phyloP scores from a whole-genome alignment of 2,888 invertebrate genomes.

The Cacoxenus indagator region DNA sequence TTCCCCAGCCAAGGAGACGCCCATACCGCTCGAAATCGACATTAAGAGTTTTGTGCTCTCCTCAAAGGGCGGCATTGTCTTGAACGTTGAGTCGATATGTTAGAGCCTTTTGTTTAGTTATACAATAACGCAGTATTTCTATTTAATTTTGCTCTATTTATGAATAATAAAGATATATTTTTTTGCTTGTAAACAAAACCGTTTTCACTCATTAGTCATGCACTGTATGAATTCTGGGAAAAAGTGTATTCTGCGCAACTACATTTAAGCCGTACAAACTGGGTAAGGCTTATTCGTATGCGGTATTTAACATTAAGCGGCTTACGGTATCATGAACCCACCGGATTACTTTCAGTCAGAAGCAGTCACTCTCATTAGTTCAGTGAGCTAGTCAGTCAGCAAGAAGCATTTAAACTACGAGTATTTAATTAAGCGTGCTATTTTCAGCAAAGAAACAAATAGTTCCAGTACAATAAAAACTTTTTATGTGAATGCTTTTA shows the following conservation, averaged over 20 bases:
- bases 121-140: neutral
- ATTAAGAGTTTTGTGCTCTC: constrained; percentile 48
- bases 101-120: neutral
- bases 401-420: neutral
- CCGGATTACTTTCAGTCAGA: neutral
- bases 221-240: too few relatives aligned
- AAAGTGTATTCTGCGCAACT: too few relatives aligned
- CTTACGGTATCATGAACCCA: neutral
- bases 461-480: too few relatives aligned
- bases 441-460: too few relatives aligned
- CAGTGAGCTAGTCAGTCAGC: neutral
- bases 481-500: too few relatives aligned
- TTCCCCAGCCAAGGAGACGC: constrained; percentile 44
- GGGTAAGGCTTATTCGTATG: too few relatives aligned
- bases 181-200: too few relatives aligned
- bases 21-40: constrained; percentile 54
- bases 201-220: too few relatives aligned
- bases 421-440: too few relatives aligned
- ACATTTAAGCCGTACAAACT: too few relatives aligned
- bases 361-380: neutral
- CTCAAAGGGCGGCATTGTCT: constrained; percentile 52
- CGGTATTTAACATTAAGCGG: constrained; percentile 3
- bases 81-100: constrained; percentile 42
- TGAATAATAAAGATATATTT: too few relatives aligned
- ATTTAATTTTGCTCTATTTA: too few relatives aligned